Conservation (phyloP, 2,888 invertebrate species). For the Germaria angustata region DNA sequence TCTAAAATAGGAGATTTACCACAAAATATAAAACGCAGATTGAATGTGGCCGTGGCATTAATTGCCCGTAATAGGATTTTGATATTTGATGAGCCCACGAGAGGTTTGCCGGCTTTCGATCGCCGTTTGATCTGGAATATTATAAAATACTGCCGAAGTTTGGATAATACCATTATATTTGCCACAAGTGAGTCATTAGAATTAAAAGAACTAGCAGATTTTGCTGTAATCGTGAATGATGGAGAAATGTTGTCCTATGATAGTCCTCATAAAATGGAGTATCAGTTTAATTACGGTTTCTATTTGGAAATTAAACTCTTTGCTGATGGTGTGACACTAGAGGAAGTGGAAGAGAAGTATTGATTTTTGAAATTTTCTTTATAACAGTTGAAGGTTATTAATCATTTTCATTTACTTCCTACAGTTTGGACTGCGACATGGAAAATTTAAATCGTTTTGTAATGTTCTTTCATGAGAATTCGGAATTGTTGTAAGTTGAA, state of each 20-base stretch:
- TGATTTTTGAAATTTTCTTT: background rate
- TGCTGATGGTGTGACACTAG: conserved; percentile 70
- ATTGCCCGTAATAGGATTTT: conserved; percentile 85
- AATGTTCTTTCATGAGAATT: conserved; percentile 41
- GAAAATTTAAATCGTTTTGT: conserved; percentile 57
- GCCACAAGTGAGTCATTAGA: conserved; percentile 92
- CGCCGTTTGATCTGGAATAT: conserved; percentile 90
- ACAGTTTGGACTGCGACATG: conserved; percentile 71
- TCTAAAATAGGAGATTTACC: conserved; percentile 83
- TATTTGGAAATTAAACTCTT: conserved; percentile 73
- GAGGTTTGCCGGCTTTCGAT: conserved; percentile 85
- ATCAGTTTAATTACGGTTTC: conserved; percentile 84
- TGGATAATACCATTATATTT: conserved; percentile 87
- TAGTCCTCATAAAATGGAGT: conserved; percentile 87
- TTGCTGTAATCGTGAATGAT: conserved; percentile 88
- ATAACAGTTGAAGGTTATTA: background rate
- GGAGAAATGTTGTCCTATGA: conserved; percentile 87
- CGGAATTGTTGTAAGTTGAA: conserved; percentile 54
- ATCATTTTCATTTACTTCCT: background rate
- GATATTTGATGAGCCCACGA: conserved; percentile 83
- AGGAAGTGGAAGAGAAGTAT: conserved; percentile 72
- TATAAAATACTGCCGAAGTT: conserved; percentile 84
- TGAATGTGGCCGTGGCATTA: conserved; percentile 86
- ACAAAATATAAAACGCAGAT: conserved; percentile 86
- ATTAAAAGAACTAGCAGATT: conserved; percentile 88